phyloP scores from a whole-genome alignment of 2,113 vertebrate genomes.

The Corythaeola cristata region DNA sequence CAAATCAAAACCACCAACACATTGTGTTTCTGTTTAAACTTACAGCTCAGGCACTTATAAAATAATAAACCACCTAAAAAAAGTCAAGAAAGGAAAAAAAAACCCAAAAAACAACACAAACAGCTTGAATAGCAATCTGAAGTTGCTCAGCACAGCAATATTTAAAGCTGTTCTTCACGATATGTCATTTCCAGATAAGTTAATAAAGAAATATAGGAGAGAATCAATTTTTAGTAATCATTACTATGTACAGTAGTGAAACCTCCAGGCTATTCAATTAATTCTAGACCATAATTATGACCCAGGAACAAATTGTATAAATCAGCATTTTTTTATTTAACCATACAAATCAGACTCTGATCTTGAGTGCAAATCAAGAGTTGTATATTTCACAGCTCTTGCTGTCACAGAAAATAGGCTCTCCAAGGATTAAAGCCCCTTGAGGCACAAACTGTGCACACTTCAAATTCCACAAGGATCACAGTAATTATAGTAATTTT shows the following conservation, averaged over 20 bases:
- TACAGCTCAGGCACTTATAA: conserved; percentile 19
- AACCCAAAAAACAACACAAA: not conserved
- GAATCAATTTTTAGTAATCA: conserved; percentile 75
- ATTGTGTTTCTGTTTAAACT: not conserved
- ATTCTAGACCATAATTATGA: conserved; percentile 75
- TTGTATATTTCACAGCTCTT: conserved; percentile 7
- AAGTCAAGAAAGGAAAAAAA: conserved; percentile 10
- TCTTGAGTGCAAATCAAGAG: not conserved
- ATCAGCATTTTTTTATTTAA: conserved; percentile 71
- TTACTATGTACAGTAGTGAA: conserved; percentile 70
- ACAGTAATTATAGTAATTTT: conserved; percentile 55
- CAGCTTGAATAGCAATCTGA: conserved; percentile 69
- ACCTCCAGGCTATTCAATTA: conserved; percentile 75
- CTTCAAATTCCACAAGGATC: conserved; percentile 44
- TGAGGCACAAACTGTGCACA: conserved; percentile 40
- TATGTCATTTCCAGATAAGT: conserved; percentile 74
- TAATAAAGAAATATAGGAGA: conserved; percentile 75
- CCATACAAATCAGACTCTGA: conserved; percentile 49
- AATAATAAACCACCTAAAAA: conserved; percentile 70
- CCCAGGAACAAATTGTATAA: conserved; percentile 63
- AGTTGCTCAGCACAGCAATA: conserved; percentile 71
- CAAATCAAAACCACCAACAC: not conserved
- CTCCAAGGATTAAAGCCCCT: conserved; percentile 21
- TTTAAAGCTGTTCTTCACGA: conserved; percentile 65
- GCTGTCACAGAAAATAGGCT: conserved; percentile 11